phyloP scores from a whole-genome alignment of 2,113 vertebrate genomes.

The Oostethus manadensis region DNA sequence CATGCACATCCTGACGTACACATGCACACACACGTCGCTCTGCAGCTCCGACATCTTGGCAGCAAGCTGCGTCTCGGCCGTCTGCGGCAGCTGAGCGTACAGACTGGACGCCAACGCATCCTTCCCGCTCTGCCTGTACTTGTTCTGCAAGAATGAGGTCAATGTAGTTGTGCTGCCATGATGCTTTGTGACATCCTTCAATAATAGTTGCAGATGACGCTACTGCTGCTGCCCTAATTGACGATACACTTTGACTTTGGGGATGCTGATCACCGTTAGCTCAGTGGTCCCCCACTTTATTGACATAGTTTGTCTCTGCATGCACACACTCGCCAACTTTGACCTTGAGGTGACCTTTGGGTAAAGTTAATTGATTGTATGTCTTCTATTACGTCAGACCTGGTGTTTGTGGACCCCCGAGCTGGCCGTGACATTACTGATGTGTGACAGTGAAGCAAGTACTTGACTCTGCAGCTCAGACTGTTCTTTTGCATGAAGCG shows the following conservation, averaged over 20 bases:
- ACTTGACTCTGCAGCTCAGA: slow-evolving; percentile 80
- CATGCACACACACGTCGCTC: slow-evolving; percentile 47
- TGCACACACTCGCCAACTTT: too few species aligned
- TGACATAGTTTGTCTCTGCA: too few species aligned
- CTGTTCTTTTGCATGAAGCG: slow-evolving; percentile 76
- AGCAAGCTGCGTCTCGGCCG: slow-evolving; percentile 58
- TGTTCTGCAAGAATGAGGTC: slow-evolving; percentile 37
- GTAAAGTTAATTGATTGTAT: too few species aligned
- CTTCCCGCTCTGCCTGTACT: slow-evolving; percentile 53
- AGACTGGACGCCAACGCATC: slow-evolving; percentile 41
- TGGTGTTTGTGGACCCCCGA: too few species aligned
- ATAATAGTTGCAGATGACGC: neutral
- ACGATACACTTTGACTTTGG: too few species aligned
- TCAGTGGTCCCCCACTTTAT: too few species aligned
- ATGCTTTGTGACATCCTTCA: neutral
- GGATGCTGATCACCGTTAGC: too few species aligned
- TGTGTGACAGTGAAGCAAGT: neutral
- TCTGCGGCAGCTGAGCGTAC: slow-evolving; percentile 65
- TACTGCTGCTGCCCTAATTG: too few species aligned
- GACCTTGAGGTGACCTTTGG: too few species aligned
- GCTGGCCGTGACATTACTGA: neutral
- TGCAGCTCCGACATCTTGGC: slow-evolving; percentile 59
- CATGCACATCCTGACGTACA: neutral
- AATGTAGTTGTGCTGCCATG: neutral
- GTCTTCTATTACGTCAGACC: too few species aligned